Percentiles rank a stretch among this genome's conserved stretches.
Evolutionary conservation across 2,888 invertebrate genomes (phyloP).

Genomic region (Perdita meconis): DNA sequence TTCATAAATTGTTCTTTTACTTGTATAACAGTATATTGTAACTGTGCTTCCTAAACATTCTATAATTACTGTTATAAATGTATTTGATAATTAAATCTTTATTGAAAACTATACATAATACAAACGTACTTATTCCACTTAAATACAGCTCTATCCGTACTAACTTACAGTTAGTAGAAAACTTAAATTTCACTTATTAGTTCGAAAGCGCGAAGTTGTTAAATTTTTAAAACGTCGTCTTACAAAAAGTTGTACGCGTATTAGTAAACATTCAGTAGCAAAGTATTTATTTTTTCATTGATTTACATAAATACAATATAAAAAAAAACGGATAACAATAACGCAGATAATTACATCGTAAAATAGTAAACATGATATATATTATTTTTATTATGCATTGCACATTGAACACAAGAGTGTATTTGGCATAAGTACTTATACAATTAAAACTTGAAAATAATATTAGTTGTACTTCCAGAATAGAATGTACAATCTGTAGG

Average conservation of each 20-base stretch:
- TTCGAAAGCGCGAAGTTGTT: too few species aligned
- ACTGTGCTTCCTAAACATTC: slow-evolving; percentile 6
- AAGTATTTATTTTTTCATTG: slow-evolving; percentile 5
- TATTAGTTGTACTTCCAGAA: neutral
- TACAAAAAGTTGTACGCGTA: too few species aligned
- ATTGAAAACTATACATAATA: neutral
- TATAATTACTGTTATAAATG: neutral
- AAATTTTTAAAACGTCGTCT: too few species aligned
- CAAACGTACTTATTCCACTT: neutral
- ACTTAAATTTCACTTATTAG: too few species aligned
- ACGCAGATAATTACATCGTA: slow-evolving; percentile 8
- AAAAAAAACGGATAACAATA: neutral
- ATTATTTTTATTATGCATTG: slow-evolving; percentile 9
- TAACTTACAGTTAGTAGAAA: neutral
- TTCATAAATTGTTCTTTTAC: neutral
- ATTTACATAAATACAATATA: slow-evolving; percentile 18
- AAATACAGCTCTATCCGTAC: neutral
- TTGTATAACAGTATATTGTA: slow-evolving; percentile 2
- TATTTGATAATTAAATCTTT: slow-evolving; percentile 3
- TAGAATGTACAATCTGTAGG: too few species aligned
- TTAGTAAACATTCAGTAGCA: slow-evolving; percentile 10
- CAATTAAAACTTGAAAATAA: neutral
- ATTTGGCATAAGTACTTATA: neutral
- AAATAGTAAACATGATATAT: slow-evolving; percentile 16
- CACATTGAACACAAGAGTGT: slow-evolving; percentile 13